Percentiles rank a stretch among this genome's conserved stretches.
Conservation (phyloP, 2,113 vertebrate genomes). For the Columbina picui region DNA sequence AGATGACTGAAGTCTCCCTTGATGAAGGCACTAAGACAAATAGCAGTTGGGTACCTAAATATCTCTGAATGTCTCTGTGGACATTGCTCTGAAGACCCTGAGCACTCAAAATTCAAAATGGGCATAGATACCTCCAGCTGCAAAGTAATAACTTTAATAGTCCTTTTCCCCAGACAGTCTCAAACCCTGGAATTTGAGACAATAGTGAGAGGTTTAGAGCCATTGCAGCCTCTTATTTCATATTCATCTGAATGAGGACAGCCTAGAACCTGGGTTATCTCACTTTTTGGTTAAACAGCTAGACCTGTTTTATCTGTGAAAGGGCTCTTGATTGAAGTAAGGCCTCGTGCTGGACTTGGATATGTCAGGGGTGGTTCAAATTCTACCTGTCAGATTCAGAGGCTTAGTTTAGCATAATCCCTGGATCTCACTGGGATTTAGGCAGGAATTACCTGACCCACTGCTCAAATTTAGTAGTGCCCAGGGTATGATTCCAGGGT, state of each 20-base stretch:
- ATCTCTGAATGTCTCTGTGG: constrained; percentile 22
- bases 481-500: not conserved
- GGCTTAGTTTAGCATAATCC: not conserved
- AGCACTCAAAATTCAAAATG: constrained; percentile 25
- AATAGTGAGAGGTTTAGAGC: constrained; percentile 30
- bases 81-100: not conserved
- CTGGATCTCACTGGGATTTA: not conserved
- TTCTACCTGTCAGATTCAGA: not conserved
- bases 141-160: constrained; percentile 18
- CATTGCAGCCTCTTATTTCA: constrained; percentile 6
- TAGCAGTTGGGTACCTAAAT: constrained; percentile 25
- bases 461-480: not conserved
- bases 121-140: constrained; percentile 31
- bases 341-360: not conserved
- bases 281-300: not conserved
- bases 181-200: constrained; percentile 23
- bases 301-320: not conserved
- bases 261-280: not conserved
- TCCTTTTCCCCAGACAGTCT: constrained; percentile 23
- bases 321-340: not conserved
- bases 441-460: not conserved
- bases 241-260: constrained; percentile 3
- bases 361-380: not conserved
- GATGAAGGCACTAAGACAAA: constrained; percentile 33
- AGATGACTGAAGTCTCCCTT: not conserved